These are phyloP conservation scores for Phenganax marumi DNA, from an alignment of 92 coral and sea anemone genomes.

Conservation along the genomic window DNA sequence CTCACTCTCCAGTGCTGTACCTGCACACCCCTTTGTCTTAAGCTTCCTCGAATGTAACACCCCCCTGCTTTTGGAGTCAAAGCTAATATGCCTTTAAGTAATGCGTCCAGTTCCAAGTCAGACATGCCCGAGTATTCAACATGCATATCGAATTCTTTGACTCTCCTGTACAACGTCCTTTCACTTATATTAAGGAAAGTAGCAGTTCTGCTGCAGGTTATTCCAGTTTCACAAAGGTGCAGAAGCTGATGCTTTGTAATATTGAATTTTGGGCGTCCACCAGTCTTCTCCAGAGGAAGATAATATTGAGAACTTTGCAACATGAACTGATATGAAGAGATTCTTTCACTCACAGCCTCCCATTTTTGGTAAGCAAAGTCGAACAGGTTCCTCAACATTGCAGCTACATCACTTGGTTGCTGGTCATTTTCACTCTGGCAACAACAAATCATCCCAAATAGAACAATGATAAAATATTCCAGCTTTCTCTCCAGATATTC, in stretches of 20 bases:
- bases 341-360: background rate
- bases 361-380: conserved; percentile 8
- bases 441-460: conserved; percentile 17
- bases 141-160: conserved; percentile 54
- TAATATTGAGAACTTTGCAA: conserved; percentile 8
- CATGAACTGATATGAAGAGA: background rate
- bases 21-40: conserved; percentile 44
- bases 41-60: conserved; percentile 60
- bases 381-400: conserved; percentile 13
- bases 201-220: conserved; percentile 57
- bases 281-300: conserved; percentile 6
- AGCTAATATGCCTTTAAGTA: conserved; percentile 50
- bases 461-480: conserved; percentile 22
- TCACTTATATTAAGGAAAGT: conserved; percentile 62
- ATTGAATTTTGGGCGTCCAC: conserved; percentile 51
- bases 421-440: background rate
- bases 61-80: conserved; percentile 64
- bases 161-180: conserved; percentile 66
- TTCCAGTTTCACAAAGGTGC: conserved; percentile 61
- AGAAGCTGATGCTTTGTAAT: conserved; percentile 52
- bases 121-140: conserved; percentile 56
- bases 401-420: conserved; percentile 35
- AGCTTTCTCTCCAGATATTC: conserved; percentile 34
- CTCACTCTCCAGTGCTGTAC: conserved; percentile 57
- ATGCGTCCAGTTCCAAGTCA: conserved; percentile 54